Evolutionary conservation across 2,113 vertebrate species (phyloP), one percentile per base, ranked within the genome.

Genomic region (Noturus placidus): DNA sequence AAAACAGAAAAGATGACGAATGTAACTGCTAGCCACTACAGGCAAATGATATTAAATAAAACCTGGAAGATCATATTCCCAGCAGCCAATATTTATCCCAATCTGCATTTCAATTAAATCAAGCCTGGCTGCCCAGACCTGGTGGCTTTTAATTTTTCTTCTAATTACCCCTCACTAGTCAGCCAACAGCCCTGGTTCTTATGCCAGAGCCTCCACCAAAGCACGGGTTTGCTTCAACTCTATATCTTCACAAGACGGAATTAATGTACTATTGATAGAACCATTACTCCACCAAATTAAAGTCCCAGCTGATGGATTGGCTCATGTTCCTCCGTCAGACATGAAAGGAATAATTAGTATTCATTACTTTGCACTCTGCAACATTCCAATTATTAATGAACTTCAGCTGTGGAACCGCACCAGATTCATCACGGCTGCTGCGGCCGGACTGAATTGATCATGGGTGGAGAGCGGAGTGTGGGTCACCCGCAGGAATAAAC

Each of bases 351-450:
- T 97, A 99, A 99, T 99, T 99, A 99, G 97, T 99, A 99, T 99
- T 99, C 98, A 99, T 99, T 98, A 97, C 97, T 97, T 97, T 96
- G 97, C 97, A 98, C 97, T 97, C 96, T 95, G 94, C 96, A 99
- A 99, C 97, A 97, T 97, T 97, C 97, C 97, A 99, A 96, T 99
- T 99, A 98, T 99, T 99, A 98, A 99, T 99, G 97, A 98, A 99
- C 97, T 99, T 98, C 96, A 98, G 95, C 95, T 96, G 95, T 96
- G 95, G 94, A 96, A 95, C 95, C 94, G 91, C 87, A 95, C 94
- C 93, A 88, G 96, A 99, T 99, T 96, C 97, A 98, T 99, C 97
- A 99, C 93, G 94, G 96, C 93, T 92, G 93, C 91, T 93, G 95
- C 93, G 92, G 94, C 90, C 94, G 93, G 93, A 94, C 87, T 95